Percentiles rank a stretch among this genome's conserved stretches.
phyloP scores from a whole-genome alignment of 2,888 invertebrate species.

The Myathropa florea region DNA sequence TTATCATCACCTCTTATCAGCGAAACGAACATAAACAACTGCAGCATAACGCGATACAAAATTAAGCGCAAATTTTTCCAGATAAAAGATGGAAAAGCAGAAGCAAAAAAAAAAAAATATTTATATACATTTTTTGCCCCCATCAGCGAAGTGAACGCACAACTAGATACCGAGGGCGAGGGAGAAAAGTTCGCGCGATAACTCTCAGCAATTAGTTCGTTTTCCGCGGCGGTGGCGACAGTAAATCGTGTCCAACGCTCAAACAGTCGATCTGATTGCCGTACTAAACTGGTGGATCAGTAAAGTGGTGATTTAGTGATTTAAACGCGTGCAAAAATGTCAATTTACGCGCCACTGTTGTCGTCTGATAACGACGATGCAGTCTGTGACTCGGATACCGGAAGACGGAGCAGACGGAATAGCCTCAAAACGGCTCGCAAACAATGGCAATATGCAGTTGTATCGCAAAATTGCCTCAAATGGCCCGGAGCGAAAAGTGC shows the following conservation, averaged over 20 bases:
- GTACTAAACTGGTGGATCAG: background rate
- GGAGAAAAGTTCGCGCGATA: constrained; percentile 36
- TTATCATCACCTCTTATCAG: constrained; percentile 28
- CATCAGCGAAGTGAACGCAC: constrained; percentile 9
- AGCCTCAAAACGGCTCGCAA: constrained; percentile 35
- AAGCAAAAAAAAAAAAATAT: constrained; percentile 2
- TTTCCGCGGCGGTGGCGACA: constrained; percentile 20
- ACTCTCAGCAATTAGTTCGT: constrained; percentile 25
- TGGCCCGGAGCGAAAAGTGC: constrained; percentile 33
- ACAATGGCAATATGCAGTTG: constrained; percentile 45
- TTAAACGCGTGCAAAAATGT: constrained; percentile 52
- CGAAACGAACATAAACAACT: constrained; percentile 21
- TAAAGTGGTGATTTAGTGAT: background rate
- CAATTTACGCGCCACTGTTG: constrained; percentile 49
- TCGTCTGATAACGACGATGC: constrained; percentile 46
- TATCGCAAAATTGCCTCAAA: constrained; percentile 25
- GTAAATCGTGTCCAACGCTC: constrained; percentile 26
- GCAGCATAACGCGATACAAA: constrained; percentile 22
- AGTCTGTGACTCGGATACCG: constrained; percentile 8
- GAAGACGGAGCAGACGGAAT: constrained; percentile 32
- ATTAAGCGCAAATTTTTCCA: constrained; percentile 27
- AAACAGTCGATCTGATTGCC: constrained; percentile 34
- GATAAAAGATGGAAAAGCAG: constrained; percentile 25
- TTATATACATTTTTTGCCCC: constrained; percentile 20
- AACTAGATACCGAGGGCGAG: constrained; percentile 35